These are phyloP conservation scores for Anser cygnoides DNA, from an alignment of 2,113 vertebrate genomes.

Conservation along the genomic window DNA sequence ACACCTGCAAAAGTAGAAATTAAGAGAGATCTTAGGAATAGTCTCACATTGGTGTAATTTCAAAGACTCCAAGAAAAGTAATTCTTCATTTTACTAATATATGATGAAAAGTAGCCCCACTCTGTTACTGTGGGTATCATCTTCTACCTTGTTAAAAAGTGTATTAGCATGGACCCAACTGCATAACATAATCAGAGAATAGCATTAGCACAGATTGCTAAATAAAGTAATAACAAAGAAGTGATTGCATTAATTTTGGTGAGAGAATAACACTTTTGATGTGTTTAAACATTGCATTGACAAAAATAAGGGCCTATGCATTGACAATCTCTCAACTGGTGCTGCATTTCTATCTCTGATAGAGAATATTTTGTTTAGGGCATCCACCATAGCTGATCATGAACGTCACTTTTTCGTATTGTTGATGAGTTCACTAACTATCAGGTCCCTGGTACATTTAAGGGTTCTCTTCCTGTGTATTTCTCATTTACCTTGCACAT, in stretches of 20 bases:
- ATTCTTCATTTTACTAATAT: background rate
- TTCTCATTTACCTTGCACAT: background rate
- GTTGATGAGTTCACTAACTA: background rate
- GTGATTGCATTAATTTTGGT: background rate
- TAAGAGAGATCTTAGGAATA: background rate
- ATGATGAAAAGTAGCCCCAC: background rate
- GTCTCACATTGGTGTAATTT: background rate
- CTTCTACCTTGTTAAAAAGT: background rate
- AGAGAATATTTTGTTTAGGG: background rate
- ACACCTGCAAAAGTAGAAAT: background rate
- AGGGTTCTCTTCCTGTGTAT: background rate
- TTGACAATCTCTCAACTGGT: background rate
- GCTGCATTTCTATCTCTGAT: background rate
- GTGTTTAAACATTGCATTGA: background rate
- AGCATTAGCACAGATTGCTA: accelerated
- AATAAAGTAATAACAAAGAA: background rate
- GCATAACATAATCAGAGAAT: background rate
- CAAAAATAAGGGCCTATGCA: background rate
- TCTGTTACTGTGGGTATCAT: background rate
- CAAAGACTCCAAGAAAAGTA: background rate
- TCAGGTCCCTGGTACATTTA: background rate
- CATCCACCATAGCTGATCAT: background rate
- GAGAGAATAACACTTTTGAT: background rate
- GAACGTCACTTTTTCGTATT: background rate
- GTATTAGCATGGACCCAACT: background rate